Evolutionary conservation across 2,797 vertebrate species (phyloP), one percentile per base, ranked within the genome.

Genomic region (Thalassophryne amazonica): DNA sequence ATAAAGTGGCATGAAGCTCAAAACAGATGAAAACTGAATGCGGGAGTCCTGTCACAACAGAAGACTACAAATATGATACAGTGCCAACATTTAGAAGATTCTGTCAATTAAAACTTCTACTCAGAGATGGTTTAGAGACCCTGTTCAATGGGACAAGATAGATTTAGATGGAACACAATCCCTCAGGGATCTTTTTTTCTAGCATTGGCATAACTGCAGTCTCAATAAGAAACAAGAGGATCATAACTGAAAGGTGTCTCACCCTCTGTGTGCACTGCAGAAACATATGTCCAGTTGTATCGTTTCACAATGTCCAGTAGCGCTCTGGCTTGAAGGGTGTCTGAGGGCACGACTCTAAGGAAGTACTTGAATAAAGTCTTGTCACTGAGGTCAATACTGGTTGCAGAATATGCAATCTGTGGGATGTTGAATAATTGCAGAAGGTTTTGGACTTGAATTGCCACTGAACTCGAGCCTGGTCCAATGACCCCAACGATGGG

Each of bases 221-320:
- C 3, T 28, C 10, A 8, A 20, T 2, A 22, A 21, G 13, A 24
- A 10, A 14, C 6, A 5, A 11, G 13, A 42, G 8, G 3, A 30
- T 7, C 16, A 0, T n/a, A n/a, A n/a, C n/a, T n/a, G n/a, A n/a
- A 25, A 13, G 1, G 23, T 2, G 23, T 10, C 92, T 88, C 90
- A 97, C 97, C 97, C 90, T 99, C 97, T 0, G 97, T 99, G 72
- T 99, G 96, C 34, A 99, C 94, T 10, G 96, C 96, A 32, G 96
- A 99, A 55, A 99, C 96, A 1, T 99, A 99, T 46, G 95, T 99
- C 97, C 97, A 99, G 87, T 99, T 98, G 86, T 99, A 98, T 9
- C 93, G 89, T 46, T 98, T 98, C 58, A 99, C 93, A 25, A 99
- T 99, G 92, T 99, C 97, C 83, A 99, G 81, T 81, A 99, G 95